Evolutionary conservation across 2,888 invertebrate species (phyloP).

Genomic region (Helleia helle): DNA sequence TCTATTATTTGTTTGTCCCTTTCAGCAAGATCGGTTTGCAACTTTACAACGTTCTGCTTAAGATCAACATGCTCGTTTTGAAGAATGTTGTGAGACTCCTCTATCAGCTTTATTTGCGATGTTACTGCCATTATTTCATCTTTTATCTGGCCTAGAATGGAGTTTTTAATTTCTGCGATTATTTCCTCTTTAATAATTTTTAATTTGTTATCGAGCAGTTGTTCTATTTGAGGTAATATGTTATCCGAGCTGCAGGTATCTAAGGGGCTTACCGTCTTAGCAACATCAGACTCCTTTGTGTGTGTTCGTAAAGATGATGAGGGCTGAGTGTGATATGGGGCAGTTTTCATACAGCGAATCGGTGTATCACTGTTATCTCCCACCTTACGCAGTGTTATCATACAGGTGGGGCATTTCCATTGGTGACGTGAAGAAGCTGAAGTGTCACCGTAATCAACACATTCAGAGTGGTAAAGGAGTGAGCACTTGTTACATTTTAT

Average conservation of each 20-base stretch:
- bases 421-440: not conserved
- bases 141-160: not conserved
- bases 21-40: not conserved
- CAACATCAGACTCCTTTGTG: not conserved
- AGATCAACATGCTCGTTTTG: not conserved
- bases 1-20: not conserved
- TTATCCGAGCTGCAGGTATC: not conserved
- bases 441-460: not conserved
- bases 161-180: not conserved
- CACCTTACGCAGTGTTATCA: too few relatives aligned
- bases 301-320: not conserved
- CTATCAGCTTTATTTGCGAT: not conserved
- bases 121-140: too few relatives aligned
- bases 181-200: not conserved
- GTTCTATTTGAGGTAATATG: not conserved
- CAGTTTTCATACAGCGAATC: not conserved
- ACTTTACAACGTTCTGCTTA: too few relatives aligned
- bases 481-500: not conserved
- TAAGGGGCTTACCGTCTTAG: not conserved
- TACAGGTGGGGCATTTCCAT: too few relatives aligned
- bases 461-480: not conserved
- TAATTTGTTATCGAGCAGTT: not conserved
- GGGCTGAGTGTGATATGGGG: not conserved
- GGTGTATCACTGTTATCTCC: not conserved
- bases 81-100: not conserved